Percentiles rank a stretch among this genome's conserved stretches.
These are phyloP conservation scores for Ephialtes manifestator DNA, from an alignment of 2,888 invertebrate species.

Conservation along the genomic window DNA sequence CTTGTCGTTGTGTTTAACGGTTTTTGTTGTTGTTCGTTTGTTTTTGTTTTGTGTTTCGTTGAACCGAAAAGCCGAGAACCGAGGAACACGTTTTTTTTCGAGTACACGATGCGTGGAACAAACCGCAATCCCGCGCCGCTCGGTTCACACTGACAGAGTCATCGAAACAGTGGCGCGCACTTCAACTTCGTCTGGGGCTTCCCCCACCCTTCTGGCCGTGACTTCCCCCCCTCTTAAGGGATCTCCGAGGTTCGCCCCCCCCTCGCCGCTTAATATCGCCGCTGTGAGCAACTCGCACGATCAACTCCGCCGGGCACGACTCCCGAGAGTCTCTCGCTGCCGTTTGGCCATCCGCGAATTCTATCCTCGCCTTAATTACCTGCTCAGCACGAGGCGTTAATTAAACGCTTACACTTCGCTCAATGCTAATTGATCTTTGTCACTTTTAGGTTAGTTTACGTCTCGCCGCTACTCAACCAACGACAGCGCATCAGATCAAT, in stretches of 20 bases:
- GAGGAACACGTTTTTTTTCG: conserved; percentile 48
- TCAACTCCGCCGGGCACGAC: conserved; percentile 26
- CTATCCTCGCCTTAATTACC: conserved; percentile 58
- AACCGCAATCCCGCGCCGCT: conserved; percentile 68
- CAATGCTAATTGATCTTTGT: conserved; percentile 54
- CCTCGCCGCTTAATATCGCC: conserved; percentile 14
- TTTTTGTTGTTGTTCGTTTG: conserved; percentile 17
- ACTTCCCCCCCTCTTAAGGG: not conserved
- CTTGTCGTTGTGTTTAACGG: conserved; percentile 4
- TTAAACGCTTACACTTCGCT: conserved; percentile 60
- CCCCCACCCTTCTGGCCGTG: not conserved
- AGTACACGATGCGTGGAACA: conserved; percentile 33
- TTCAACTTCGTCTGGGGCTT: conserved; percentile 61
- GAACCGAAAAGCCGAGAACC: conserved; percentile 32
- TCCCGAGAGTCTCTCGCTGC: conserved; percentile 1
- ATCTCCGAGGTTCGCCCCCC: conserved; percentile 13
- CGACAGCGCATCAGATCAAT: not conserved
- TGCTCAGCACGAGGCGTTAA: conserved; percentile 62
- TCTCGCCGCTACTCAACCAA: not conserved
- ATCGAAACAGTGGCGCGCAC: conserved; percentile 69
- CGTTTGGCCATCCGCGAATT: not conserved
- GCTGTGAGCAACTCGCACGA: conserved; percentile 14
- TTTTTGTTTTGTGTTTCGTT: not conserved
- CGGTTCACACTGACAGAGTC: conserved; percentile 70
- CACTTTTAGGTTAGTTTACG: not conserved